These are phyloP conservation scores for Hippocampus comes DNA, from an alignment of 2,113 vertebrate species.

Conservation along the genomic window DNA sequence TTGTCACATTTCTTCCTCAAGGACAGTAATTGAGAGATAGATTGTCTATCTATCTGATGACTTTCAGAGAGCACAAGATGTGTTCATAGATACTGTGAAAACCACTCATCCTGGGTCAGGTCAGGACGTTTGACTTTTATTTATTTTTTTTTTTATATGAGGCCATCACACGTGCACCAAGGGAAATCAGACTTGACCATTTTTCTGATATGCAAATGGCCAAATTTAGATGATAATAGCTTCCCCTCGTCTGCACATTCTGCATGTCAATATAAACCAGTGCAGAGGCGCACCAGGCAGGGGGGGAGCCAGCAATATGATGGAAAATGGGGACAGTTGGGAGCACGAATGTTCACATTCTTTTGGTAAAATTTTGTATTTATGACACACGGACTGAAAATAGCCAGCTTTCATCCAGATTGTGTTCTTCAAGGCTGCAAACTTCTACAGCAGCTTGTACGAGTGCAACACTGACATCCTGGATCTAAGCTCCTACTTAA, in stretches of 20 bases:
- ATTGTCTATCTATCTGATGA: too few relatives aligned
- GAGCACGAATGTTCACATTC: background rate
- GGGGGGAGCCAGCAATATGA: constrained; percentile 41
- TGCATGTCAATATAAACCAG: constrained; percentile 62
- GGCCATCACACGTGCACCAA: constrained; percentile 48
- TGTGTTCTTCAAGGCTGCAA: constrained; percentile 63
- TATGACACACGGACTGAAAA: background rate
- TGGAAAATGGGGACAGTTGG: constrained; percentile 62
- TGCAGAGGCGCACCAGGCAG: constrained; percentile 42
- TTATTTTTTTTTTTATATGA: constrained; percentile 18
- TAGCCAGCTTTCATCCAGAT: constrained; percentile 42
- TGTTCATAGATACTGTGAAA: too few relatives aligned
- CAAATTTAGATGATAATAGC: constrained; percentile 60
- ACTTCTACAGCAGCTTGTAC: constrained; percentile 58
- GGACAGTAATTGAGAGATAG: too few relatives aligned
- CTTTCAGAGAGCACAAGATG: too few relatives aligned
- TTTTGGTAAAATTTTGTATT: background rate
- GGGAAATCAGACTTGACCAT: constrained; percentile 62
- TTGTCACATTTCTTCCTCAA: too few relatives aligned
- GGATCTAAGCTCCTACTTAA: constrained; percentile 63
- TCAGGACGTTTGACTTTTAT: constrained; percentile 31
- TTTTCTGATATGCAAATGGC: constrained; percentile 68
- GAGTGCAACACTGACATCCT: constrained; percentile 60
- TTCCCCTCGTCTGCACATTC: constrained; percentile 65
- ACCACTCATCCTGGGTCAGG: background rate